These are phyloP conservation scores for Zosterops japonicus DNA, from an alignment of 2,113 vertebrate species.

Conservation along the genomic window DNA sequence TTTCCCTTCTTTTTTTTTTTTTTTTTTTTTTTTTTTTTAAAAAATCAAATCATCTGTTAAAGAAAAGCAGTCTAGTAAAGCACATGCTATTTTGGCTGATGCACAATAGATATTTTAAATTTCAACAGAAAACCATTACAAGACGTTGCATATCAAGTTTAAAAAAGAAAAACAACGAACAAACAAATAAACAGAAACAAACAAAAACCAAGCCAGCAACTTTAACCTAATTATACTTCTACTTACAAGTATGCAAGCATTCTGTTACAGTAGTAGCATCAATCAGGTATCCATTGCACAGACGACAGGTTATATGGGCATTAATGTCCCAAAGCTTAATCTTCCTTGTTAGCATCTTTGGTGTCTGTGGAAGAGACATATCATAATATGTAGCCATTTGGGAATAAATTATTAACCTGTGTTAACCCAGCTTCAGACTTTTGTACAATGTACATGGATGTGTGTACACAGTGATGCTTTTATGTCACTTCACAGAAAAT, in stretches of 20 bases:
- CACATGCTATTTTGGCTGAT: neutral
- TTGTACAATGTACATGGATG: fast-evolving
- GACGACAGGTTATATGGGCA: constrained; percentile 97
- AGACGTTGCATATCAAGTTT: neutral
- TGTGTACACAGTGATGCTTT: fast-evolving
- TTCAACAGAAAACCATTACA: neutral
- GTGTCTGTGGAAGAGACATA: constrained; percentile 80
- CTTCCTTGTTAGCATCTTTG: constrained; percentile 99
- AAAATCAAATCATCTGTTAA: neutral
- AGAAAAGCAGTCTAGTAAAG: neutral
- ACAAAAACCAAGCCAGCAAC: neutral
- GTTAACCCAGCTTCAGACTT: neutral
- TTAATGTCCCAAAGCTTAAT: constrained; percentile 99
- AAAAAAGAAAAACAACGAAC: neutral
- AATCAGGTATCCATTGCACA: constrained; percentile 98
- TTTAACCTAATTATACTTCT: neutral
- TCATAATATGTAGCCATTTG: neutral
- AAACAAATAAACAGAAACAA: neutral
- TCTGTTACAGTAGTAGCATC: constrained; percentile 98
- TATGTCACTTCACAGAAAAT: neutral
- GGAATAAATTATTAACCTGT: neutral
- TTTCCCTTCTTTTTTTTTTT: neutral
- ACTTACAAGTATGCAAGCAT: constrained; percentile 98
- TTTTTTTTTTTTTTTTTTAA: neutral
- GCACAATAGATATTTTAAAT: neutral